Percentiles rank a stretch among this genome's conserved stretches.
phyloP scores from a whole-genome alignment of 2,888 invertebrate genomes.

The Cenopis cana region DNA sequence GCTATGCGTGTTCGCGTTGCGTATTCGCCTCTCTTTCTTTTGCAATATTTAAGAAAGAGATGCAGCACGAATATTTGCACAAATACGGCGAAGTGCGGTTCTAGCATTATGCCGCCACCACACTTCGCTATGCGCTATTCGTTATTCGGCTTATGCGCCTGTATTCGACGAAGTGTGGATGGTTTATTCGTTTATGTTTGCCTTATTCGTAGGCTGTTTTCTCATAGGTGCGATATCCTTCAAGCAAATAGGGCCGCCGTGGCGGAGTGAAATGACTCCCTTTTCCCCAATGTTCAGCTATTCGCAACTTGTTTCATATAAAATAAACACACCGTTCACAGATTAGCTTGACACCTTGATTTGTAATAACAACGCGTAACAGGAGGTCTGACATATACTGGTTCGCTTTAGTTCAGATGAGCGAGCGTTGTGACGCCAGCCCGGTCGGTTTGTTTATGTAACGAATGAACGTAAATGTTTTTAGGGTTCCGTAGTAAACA shows the following conservation, averaged over 20 bases:
- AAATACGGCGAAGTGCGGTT: too few species aligned
- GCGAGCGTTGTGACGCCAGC: not conserved
- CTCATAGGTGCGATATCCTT: conserved; percentile 55
- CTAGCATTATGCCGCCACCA: too few species aligned
- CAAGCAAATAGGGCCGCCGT: conserved; percentile 55
- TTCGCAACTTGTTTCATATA: not conserved
- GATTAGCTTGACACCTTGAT: not conserved
- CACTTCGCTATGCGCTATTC: too few species aligned
- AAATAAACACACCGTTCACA: not conserved
- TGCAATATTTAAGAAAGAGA: too few species aligned
- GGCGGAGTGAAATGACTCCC: conserved; percentile 63
- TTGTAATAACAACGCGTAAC: not conserved
- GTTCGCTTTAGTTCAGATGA: not conserved
- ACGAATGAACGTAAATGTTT: conserved; percentile 61
- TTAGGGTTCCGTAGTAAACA: too few species aligned
- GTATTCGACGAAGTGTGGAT: too few species aligned
- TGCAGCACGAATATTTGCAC: too few species aligned
- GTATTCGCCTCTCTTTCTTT: too few species aligned
- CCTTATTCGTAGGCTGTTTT: too few species aligned
- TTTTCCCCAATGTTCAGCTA: conserved; percentile 58
- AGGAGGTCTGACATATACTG: not conserved
- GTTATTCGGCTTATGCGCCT: too few species aligned
- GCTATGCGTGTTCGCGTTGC: too few species aligned
- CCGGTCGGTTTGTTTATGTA: conserved; percentile 57
- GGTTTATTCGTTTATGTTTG: too few species aligned